A percentile compares a stretch with the other conserved stretches of the same genome.
These are phyloP conservation scores for Leucoptera coffeella DNA, from an alignment of 2,888 invertebrate genomes.

Conservation along the genomic window DNA sequence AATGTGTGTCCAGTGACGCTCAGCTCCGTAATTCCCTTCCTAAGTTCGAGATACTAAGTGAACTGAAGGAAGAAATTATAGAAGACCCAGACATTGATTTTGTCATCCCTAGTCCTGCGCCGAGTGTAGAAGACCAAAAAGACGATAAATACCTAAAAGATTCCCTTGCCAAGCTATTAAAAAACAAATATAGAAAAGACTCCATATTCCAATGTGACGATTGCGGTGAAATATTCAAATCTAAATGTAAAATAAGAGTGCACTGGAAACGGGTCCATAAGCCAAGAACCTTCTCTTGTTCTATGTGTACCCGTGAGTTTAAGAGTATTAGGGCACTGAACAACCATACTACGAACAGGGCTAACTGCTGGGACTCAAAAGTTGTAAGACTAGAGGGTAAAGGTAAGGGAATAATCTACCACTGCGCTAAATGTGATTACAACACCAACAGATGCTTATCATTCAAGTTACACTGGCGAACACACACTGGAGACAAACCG, in stretches of 20 bases:
- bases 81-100: too few relatives aligned
- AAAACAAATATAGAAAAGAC: too few relatives aligned
- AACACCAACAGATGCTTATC: slow-evolving; percentile 17
- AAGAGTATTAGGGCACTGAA: slow-evolving; percentile 16
- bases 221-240: slow-evolving; percentile 13
- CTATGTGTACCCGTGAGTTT: slow-evolving; percentile 13
- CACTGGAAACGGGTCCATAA: slow-evolving; percentile 16
- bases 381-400: slow-evolving; percentile 15
- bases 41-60: too few relatives aligned
- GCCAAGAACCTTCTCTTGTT: slow-evolving; percentile 11
- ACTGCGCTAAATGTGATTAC: slow-evolving; percentile 21
- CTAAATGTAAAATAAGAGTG: slow-evolving; percentile 16
- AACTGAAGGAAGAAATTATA: too few relatives aligned
- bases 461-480: slow-evolving; percentile 16
- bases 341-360: slow-evolving; percentile 12
- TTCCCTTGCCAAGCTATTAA: too few relatives aligned
- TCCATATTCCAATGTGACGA: too few relatives aligned
- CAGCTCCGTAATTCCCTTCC: too few relatives aligned
- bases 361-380: slow-evolving; percentile 12
- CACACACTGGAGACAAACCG: slow-evolving; percentile 23
- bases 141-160: too few relatives aligned
- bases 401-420: slow-evolving; percentile 15
- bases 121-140: too few relatives aligned
- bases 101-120: too few relatives aligned
- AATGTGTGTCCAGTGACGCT: too few relatives aligned